These are phyloP conservation scores for Epizoanthus stellaris DNA, from an alignment of 92 coral and sea anemone genomes.

Conservation along the genomic window DNA sequence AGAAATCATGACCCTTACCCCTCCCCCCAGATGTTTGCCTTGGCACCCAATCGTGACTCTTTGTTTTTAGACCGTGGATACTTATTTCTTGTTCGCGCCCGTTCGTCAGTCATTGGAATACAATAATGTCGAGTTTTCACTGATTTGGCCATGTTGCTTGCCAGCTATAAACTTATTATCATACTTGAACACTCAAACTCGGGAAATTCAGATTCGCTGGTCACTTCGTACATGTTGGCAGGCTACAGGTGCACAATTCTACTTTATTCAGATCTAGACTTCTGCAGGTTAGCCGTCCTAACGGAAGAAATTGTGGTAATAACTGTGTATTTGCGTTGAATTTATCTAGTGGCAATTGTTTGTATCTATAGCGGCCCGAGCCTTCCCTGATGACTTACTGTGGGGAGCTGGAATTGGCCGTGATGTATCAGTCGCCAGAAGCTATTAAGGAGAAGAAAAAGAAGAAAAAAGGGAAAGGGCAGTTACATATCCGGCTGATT, in stretches of 20 bases:
- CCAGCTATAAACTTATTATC: too few relatives aligned
- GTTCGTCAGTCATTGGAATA: too few relatives aligned
- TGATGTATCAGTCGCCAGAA: slow-evolving; percentile 81
- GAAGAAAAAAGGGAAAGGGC: slow-evolving; percentile 84
- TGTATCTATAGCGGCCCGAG: slow-evolving; percentile 70
- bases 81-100: too few relatives aligned
- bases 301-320: background rate
- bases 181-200: too few relatives aligned
- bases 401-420: slow-evolving; percentile 84
- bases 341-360: background rate
- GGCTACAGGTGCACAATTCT: background rate
- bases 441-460: slow-evolving; percentile 69
- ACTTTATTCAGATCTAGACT: background rate
- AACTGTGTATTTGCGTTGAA: background rate
- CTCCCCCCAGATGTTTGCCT: too few relatives aligned
- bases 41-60: too few relatives aligned
- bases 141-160: too few relatives aligned
- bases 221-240: too few relatives aligned
- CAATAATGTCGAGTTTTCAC: too few relatives aligned
- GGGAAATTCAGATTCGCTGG: too few relatives aligned
- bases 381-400: slow-evolving; percentile 88
- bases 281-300: background rate
- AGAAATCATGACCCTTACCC: too few relatives aligned
- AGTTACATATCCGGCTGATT: slow-evolving; percentile 76
- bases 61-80: too few relatives aligned